Conservation (phyloP, 2,113 vertebrate genomes). For the Morone saxatilis region DNA sequence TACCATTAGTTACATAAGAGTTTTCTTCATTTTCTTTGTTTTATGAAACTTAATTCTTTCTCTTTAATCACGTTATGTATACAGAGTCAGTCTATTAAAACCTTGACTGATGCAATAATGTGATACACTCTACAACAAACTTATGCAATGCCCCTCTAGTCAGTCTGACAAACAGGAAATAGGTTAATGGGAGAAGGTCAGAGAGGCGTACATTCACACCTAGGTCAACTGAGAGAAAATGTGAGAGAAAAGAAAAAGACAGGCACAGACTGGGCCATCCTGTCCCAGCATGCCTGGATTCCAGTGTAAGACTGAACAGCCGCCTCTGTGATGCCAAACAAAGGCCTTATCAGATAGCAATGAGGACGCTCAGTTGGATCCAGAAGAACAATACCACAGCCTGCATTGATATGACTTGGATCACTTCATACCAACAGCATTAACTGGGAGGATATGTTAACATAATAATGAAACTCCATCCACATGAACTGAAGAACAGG, state of each 20-base stretch:
- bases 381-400: conserved; percentile 28
- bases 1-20: neutral
- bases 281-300: conserved; percentile 72
- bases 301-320: conserved; percentile 56
- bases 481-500: neutral
- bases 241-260: neutral
- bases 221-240: neutral
- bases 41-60: neutral
- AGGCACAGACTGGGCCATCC: conserved; percentile 37
- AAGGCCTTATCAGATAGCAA: conserved; percentile 54
- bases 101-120: neutral
- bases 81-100: neutral
- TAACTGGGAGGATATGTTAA: neutral
- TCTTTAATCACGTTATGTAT: neutral
- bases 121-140: neutral
- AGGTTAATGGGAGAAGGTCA: neutral
- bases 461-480: neutral
- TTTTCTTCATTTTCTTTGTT: neutral
- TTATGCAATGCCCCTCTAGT: neutral
- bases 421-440: conserved; percentile 1
- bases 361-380: conserved; percentile 26
- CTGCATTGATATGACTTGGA: neutral
- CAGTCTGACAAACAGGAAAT: conserved; percentile 2
- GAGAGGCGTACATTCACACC: neutral
- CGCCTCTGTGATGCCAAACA: conserved; percentile 66